Percentiles rank a stretch among this genome's conserved stretches.
Evolutionary conservation across 1,140 invertebrate species (phyloP).

Genomic region (Drosophila funebris): DNA sequence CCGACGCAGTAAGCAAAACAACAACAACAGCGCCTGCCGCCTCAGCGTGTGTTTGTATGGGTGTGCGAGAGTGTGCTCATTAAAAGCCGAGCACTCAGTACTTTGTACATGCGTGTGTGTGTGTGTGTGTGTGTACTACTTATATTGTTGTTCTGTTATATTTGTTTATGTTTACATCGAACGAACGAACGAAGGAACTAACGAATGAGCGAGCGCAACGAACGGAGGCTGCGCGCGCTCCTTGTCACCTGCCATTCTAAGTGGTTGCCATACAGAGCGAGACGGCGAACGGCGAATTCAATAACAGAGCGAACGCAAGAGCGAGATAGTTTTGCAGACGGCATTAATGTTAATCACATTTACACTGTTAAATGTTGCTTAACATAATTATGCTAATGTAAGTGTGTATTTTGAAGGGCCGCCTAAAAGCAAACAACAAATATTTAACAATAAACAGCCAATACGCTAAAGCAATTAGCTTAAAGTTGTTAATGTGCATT

Average conservation of each 20-base stretch:
- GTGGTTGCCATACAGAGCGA: conserved; percentile 39
- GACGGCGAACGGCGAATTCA: conserved; percentile 32
- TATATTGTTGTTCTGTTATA: conserved; percentile 46
- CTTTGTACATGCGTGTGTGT: not conserved
- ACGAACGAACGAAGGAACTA: conserved; percentile 7
- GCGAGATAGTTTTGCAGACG: conserved; percentile 11
- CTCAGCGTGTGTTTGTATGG: conserved; percentile 10
- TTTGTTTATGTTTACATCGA: conserved; percentile 39
- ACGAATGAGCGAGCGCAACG: conserved; percentile 48
- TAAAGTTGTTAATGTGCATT: not conserved
- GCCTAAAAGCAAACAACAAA: conserved; percentile 7
- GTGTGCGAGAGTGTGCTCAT: conserved; percentile 37
- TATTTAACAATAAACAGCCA: not conserved
- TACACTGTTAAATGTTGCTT: conserved; percentile 4
- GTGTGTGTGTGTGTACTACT: conserved; percentile 23
- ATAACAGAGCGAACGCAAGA: conserved; percentile 3
- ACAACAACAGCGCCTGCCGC: conserved; percentile 30
- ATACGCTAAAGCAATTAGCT: conserved; percentile 46
- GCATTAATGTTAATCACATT: conserved; percentile 17
- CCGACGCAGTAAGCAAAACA: conserved; percentile 47
- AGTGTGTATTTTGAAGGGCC: not conserved
- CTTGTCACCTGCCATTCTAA: conserved; percentile 47
- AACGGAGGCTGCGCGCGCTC: conserved; percentile 65
- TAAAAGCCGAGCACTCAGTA: conserved; percentile 33
- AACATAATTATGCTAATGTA: conserved; percentile 23